Conservation (phyloP, 2,113 vertebrate genomes). For the Cyprinus carpio region DNA sequence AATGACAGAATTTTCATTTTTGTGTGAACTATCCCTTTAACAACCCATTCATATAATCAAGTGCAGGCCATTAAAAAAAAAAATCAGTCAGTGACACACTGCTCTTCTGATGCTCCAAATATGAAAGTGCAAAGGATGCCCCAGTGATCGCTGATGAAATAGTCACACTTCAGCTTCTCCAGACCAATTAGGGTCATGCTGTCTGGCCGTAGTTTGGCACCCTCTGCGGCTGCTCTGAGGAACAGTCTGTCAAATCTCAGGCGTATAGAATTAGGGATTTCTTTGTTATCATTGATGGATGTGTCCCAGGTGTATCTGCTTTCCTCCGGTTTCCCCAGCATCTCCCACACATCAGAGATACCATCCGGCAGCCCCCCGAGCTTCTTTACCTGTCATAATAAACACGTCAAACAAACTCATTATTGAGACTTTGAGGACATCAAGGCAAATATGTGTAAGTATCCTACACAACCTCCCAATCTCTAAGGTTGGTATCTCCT, state of each 20-base stretch:
- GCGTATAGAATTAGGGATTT: conserved; percentile 59
- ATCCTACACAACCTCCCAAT: conserved; percentile 72
- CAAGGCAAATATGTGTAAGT: not conserved
- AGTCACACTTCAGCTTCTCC: conserved; percentile 81
- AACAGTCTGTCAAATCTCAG: conserved; percentile 81
- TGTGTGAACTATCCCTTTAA: too few relatives aligned
- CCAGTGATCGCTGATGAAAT: conserved; percentile 86
- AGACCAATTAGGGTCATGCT: conserved; percentile 80
- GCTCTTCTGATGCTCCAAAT: not conserved
- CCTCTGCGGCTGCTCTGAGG: conserved; percentile 66
- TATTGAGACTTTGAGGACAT: not conserved
- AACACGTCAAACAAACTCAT: not conserved
- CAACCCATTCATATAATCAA: not conserved
- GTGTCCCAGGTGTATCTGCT: conserved; percentile 87
- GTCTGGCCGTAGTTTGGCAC: conserved; percentile 69
- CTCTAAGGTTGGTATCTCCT: conserved; percentile 86
- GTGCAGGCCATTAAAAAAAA: not conserved
- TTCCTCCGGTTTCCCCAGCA: conserved; percentile 77
- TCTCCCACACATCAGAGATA: conserved; percentile 81
- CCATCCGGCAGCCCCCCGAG: conserved; percentile 72
- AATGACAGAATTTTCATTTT: too few relatives aligned
- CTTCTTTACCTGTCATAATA: conserved; percentile 71
- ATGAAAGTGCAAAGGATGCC: conserved; percentile 79
- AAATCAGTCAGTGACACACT: not conserved
- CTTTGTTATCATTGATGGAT: conserved; percentile 77